These are phyloP conservation scores for Melanotaenia nigrans DNA, from an alignment of 2,797 vertebrate genomes.

Conservation along the genomic window DNA sequence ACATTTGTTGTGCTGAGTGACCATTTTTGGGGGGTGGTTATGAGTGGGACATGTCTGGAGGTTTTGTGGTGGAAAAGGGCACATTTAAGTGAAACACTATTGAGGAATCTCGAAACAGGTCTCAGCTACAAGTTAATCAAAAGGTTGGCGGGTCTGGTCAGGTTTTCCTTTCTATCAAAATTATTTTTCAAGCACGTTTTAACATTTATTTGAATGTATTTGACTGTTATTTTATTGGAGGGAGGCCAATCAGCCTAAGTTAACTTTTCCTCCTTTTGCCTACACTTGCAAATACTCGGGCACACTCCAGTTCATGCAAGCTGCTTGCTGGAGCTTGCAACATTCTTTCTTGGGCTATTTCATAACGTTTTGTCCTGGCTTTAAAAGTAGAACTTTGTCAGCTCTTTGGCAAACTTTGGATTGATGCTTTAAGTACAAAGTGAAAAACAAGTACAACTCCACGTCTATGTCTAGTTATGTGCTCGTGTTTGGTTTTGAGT, in stretches of 20 bases:
- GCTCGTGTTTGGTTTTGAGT: constrained; percentile 2
- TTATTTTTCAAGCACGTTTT: background rate
- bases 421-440: constrained; percentile 10
- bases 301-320: constrained; percentile 65
- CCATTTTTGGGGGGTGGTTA: constrained; percentile 3
- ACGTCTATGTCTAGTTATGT: constrained; percentile 9
- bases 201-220: constrained; percentile 3
- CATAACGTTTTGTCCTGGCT: constrained; percentile 75
- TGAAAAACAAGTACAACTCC: background rate
- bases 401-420: constrained; percentile 33
- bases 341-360: constrained; percentile 80
- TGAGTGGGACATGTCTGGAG: constrained; percentile 8
- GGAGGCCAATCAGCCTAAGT: constrained; percentile 17
- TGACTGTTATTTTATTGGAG: constrained; percentile 6
- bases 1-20: constrained; percentile 20
- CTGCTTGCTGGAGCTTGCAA: constrained; percentile 83
- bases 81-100: background rate
- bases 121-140: background rate
- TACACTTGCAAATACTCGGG: constrained; percentile 39
- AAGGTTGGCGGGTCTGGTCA: background rate
- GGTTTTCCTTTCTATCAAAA: background rate
- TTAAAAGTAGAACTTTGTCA: constrained; percentile 63
- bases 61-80: background rate
- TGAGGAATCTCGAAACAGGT: background rate
- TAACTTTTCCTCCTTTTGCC: constrained; percentile 39